Conservation (phyloP, 1,140 invertebrate genomes). For the Choristoneura fumiferana region DNA sequence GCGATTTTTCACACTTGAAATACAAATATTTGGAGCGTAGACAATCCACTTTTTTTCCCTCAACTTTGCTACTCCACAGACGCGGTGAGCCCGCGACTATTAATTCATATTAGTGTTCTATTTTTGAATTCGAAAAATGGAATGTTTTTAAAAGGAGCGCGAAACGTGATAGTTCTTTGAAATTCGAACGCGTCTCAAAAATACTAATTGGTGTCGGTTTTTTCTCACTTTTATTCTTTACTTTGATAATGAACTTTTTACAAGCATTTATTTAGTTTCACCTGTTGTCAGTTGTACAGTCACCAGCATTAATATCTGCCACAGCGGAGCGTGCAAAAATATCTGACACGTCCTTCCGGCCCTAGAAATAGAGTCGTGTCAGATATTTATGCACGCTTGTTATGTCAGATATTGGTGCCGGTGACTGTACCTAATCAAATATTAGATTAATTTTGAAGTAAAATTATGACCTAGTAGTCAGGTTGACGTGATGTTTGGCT, state of each 20-base stretch:
- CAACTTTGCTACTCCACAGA: conserved; percentile 27
- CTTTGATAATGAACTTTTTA: background rate
- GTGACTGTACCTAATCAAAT: too few relatives aligned
- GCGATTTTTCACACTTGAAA: conserved; percentile 72
- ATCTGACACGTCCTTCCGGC: too few relatives aligned
- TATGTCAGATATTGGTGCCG: too few relatives aligned
- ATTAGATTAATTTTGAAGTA: too few relatives aligned
- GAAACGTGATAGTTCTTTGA: conserved; percentile 57
- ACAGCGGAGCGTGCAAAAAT: too few relatives aligned
- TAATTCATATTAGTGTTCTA: conserved; percentile 56
- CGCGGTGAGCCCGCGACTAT: conserved; percentile 27
- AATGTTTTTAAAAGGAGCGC: conserved; percentile 25
- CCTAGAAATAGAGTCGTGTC: too few relatives aligned
- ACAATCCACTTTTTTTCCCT: conserved; percentile 48
- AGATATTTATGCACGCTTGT: too few relatives aligned
- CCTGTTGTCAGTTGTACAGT: too few relatives aligned
- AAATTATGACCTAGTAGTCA: too few relatives aligned
- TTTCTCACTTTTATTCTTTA: background rate
- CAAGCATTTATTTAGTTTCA: too few relatives aligned
- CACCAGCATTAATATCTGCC: too few relatives aligned
- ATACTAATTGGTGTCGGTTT: conserved; percentile 41
- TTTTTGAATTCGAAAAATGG: conserved; percentile 50
- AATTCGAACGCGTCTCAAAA: conserved; percentile 45
- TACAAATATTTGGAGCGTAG: conserved; percentile 61
- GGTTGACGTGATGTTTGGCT: too few relatives aligned